Evolutionary conservation across 2,113 vertebrate species (phyloP).

Genomic region (Paedocypris sp.): DNA sequence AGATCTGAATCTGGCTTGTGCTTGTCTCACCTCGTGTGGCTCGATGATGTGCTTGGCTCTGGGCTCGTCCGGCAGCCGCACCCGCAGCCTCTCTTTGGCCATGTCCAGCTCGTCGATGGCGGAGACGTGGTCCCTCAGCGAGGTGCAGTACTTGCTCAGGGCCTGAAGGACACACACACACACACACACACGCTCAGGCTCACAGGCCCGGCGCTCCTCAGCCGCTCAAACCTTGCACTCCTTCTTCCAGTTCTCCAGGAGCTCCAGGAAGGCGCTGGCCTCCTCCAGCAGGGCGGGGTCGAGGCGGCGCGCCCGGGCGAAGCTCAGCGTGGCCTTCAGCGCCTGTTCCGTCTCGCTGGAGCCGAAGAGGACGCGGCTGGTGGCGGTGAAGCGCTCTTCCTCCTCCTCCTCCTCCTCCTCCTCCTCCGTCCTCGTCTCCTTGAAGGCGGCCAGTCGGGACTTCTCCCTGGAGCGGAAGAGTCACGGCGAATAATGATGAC

Average conservation of each 20-base stretch:
- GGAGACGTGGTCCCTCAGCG: slow-evolving; percentile 86
- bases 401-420: slow-evolving; percentile 92
- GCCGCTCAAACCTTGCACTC: slow-evolving; percentile 90
- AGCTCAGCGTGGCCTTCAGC: slow-evolving; percentile 80
- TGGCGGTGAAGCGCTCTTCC: slow-evolving; percentile 86
- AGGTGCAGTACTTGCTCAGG: slow-evolving; percentile 97
- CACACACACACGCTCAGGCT: too few species aligned
- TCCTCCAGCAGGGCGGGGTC: slow-evolving; percentile 75
- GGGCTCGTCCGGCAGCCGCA: slow-evolving; percentile 83
- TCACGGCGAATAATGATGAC: too few species aligned
- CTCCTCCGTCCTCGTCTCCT: slow-evolving; percentile 97
- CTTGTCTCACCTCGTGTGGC: slow-evolving; percentile 85
- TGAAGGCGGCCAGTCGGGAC: slow-evolving; percentile 93
- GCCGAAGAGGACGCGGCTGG: slow-evolving; percentile 88
- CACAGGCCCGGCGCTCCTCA: too few species aligned
- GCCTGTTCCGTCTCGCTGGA: slow-evolving; percentile 85
- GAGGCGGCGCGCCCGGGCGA: slow-evolving; percentile 78
- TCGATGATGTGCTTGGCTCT: slow-evolving; percentile 95
- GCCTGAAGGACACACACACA: slow-evolving; percentile 65
- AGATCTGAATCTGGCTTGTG: too few species aligned
- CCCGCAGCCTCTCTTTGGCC: slow-evolving; percentile 87
- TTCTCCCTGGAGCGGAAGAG: too few species aligned
- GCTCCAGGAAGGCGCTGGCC: slow-evolving; percentile 82
- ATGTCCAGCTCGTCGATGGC: slow-evolving; percentile 94
- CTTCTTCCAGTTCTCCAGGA: slow-evolving; percentile 94